Percentiles rank a stretch among this genome's conserved stretches.
phyloP scores from a whole-genome alignment of 2,797 vertebrate genomes.

The Siniperca obscura region DNA sequence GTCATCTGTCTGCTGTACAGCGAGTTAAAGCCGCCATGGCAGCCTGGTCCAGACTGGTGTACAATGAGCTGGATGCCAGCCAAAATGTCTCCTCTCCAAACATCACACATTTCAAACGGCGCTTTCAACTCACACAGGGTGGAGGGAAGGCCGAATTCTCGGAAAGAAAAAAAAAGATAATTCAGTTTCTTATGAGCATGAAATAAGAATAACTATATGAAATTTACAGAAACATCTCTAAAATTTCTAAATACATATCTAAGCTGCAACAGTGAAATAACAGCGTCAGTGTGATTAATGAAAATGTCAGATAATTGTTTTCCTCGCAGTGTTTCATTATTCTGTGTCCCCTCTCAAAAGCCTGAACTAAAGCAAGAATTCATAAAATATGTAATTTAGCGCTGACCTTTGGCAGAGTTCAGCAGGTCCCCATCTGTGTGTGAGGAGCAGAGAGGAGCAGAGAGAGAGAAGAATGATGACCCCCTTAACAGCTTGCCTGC shows the following conservation, averaged over 20 bases:
- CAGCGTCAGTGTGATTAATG: constrained; percentile 54
- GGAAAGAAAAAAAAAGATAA: constrained; percentile 32
- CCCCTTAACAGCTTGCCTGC: constrained; percentile 92
- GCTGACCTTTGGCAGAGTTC: constrained; percentile 95
- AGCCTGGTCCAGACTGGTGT: constrained; percentile 78
- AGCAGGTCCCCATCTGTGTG: constrained; percentile 95
- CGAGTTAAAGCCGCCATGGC: constrained; percentile 71
- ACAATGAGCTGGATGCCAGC: constrained; percentile 84
- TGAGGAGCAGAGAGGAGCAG: constrained; percentile 82
- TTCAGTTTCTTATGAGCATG: constrained; percentile 56
- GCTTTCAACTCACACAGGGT: constrained; percentile 70
- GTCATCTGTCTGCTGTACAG: constrained; percentile 76
- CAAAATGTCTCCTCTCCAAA: constrained; percentile 83
- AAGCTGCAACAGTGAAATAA: constrained; percentile 45
- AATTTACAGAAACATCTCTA: constrained; percentile 35
- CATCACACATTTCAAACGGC: constrained; percentile 74
- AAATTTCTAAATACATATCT: constrained; percentile 44
- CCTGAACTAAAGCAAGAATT: constrained; percentile 82
- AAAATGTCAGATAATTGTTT: constrained; percentile 72
- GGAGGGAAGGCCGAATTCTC: constrained; percentile 45
- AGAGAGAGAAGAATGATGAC: constrained; percentile 92
- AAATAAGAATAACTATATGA: constrained; percentile 42
- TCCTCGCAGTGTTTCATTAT: constrained; percentile 65
- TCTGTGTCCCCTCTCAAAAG: constrained; percentile 61
- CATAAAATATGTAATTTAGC: constrained; percentile 91